A percentile compares a stretch with the other conserved stretches of the same genome.
phyloP scores from a whole-genome alignment of 2,113 vertebrate species.

The Poeciliopsis turrubarensis region DNA sequence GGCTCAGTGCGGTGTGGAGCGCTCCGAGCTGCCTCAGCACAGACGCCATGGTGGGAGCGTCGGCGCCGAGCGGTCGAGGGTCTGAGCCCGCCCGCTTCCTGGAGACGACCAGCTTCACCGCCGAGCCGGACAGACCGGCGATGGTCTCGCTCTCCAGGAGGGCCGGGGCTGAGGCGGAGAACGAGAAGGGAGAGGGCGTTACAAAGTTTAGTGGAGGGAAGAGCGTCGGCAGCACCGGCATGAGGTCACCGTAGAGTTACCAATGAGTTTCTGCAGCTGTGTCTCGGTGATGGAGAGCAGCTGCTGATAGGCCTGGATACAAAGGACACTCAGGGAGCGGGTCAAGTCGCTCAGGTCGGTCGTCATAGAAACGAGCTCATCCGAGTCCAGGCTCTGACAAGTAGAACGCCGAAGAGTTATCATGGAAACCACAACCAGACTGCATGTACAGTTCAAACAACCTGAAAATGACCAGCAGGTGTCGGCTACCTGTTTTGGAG shows the following conservation, averaged over 20 bases:
- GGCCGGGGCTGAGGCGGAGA: conserved; percentile 70
- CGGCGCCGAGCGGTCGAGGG: conserved; percentile 26
- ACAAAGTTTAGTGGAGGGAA: neutral
- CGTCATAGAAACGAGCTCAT: conserved; percentile 52
- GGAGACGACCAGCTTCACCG: conserved; percentile 39
- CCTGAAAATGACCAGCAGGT: neutral
- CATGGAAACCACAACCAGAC: neutral
- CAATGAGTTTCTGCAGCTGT: conserved; percentile 78
- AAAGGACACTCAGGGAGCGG: conserved; percentile 71
- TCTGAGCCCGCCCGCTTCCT: conserved; percentile 65
- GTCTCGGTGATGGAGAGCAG: conserved; percentile 77
- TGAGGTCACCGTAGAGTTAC: conserved; percentile 48
- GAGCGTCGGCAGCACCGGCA: neutral
- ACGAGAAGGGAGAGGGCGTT: neutral
- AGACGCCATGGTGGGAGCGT: conserved; percentile 63
- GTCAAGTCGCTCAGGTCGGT: conserved; percentile 65
- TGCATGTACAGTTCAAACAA: neutral
- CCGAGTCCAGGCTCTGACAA: conserved; percentile 45
- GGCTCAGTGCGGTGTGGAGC: conserved; percentile 57
- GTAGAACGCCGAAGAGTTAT: neutral
- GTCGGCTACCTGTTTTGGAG: conserved; percentile 55
- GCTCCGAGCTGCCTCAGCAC: conserved; percentile 78
- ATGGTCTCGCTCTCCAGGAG: conserved; percentile 84
- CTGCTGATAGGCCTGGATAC: conserved; percentile 85
- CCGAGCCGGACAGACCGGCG: conserved; percentile 67